Conservation (phyloP, 2,113 vertebrate genomes). For the Ophiodon elongatus region DNA sequence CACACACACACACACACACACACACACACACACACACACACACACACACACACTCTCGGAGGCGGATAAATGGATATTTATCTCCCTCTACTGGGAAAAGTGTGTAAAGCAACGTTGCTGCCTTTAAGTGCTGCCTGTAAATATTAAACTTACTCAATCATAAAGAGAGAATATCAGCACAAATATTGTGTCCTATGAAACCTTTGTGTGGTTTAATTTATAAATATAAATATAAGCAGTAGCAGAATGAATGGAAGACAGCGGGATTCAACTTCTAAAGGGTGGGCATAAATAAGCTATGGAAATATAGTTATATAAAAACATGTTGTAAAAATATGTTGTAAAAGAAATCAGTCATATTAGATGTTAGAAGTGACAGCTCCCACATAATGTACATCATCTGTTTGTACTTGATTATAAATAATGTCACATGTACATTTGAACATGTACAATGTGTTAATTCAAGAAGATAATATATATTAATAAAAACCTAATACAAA, state of each 20-base stretch:
- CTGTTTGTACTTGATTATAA: neutral
- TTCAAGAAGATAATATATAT: neutral
- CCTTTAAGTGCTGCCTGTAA: conserved; percentile 20
- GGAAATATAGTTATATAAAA: neutral
- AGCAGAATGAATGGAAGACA: neutral
- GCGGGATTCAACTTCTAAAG: neutral
- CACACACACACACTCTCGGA: neutral
- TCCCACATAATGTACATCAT: neutral
- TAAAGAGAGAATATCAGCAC: neutral
- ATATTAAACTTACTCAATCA: neutral
- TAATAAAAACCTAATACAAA: neutral
- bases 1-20: too few relatives aligned
- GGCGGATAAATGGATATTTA: conserved; percentile 62
- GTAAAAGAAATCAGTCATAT: neutral
- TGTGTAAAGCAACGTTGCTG: conserved; percentile 23
- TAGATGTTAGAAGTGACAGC: neutral
- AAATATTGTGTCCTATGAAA: neutral
- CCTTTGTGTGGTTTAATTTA: neutral
- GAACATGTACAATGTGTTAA: neutral
- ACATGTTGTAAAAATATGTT: neutral
- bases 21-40: neutral
- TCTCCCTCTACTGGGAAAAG: conserved; percentile 75
- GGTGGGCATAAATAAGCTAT: too few relatives aligned
- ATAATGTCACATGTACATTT: neutral
- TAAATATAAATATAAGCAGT: too few relatives aligned